These are phyloP conservation scores for Megaptera novaeangliae DNA, from an alignment of 2,113 vertebrate species.

Conservation along the genomic window DNA sequence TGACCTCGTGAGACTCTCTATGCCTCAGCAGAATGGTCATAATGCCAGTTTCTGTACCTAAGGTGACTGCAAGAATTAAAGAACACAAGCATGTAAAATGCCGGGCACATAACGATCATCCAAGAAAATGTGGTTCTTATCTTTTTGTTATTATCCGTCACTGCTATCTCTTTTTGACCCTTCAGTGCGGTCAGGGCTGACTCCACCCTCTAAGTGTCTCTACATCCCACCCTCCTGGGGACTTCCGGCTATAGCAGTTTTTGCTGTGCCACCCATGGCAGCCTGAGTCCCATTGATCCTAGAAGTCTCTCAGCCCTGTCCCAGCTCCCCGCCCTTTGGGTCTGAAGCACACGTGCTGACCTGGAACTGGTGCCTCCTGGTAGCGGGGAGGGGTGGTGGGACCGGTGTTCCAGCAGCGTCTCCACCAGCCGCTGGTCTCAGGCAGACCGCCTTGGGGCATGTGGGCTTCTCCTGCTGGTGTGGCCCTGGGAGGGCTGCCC, in stretches of 20 bases:
- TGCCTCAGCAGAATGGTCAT: background rate
- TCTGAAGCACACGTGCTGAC: fast-evolving
- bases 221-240: background rate
- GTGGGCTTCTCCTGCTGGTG: background rate
- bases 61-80: background rate
- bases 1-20: background rate
- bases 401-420: fast-evolving
- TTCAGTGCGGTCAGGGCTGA: no score
- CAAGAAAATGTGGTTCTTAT: background rate
- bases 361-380: background rate
- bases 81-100: background rate
- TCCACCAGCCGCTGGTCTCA: background rate
- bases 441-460: fast-evolving
- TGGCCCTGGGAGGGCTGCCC: background rate
- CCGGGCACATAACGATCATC: fast-evolving
- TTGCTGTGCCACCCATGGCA: background rate
- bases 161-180: background rate
- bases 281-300: background rate
- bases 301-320: background rate
- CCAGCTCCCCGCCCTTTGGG: background rate
- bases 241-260: fast-evolving
- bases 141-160: fast-evolving
- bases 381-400: fast-evolving
- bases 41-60: background rate
- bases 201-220: no score